Conservation (phyloP, 2,113 vertebrate genomes). For the Natator depressus region DNA sequence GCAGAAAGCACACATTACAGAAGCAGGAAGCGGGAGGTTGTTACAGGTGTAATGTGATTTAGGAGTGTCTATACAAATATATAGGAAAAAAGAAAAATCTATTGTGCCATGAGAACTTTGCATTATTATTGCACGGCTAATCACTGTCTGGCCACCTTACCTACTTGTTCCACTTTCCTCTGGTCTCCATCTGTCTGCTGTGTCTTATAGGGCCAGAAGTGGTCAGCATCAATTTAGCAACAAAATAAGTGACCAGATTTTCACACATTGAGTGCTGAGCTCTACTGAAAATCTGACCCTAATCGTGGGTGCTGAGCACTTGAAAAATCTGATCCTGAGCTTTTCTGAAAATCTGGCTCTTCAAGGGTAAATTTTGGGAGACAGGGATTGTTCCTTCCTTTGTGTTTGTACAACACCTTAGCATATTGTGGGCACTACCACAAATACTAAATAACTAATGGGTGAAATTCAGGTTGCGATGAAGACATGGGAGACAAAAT, state of each 20-base stretch:
- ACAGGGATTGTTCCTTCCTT: background rate
- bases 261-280: background rate
- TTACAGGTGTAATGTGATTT: background rate
- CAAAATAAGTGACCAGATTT: background rate
- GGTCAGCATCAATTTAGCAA: slow-evolving; percentile 8
- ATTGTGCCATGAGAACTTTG: slow-evolving; percentile 11
- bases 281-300: slow-evolving; percentile 28
- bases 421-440: background rate
- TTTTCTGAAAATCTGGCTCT: slow-evolving; percentile 30
- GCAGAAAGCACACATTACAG: background rate
- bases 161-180: background rate
- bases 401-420: slow-evolving; percentile 47
- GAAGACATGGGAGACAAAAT: slow-evolving; percentile 50
- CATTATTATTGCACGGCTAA: background rate
- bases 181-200: background rate
- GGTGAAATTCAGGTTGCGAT: slow-evolving; percentile 58
- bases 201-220: background rate
- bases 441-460: slow-evolving; percentile 49
- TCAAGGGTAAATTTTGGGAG: slow-evolving; percentile 33
- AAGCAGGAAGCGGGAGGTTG: background rate
- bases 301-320: background rate
- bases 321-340: background rate
- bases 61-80: background rate
- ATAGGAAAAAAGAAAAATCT: background rate
- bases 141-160: background rate